Base-by-base conservation (phyloP, 2,797 vertebrate genomes). In the Sebastes taczanowskii region DNA sequence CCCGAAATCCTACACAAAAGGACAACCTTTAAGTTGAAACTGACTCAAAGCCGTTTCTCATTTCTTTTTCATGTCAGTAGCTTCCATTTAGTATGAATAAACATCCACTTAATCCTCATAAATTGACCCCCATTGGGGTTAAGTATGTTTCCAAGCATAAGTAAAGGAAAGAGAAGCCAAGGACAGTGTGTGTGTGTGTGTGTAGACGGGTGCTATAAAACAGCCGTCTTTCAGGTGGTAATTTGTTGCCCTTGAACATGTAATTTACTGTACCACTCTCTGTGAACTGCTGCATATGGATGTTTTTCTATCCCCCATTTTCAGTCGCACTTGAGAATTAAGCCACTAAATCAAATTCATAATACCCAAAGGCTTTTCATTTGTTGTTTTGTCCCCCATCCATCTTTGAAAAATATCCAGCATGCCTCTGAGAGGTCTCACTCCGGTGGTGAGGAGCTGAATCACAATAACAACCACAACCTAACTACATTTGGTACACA, bases 391-490 rank as follows among this genome's bases (percentile, higher is more conserved):
- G 61, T 77, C 78, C 64, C 64, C 56, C 58, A 77, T 82, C 79
- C 78, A 80, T 80, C 76, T 88, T 60, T 85, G 69, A 87, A 90
- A 91, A 78, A 85, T 38, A 86, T 68, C 69, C 81, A 73, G 78
- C 6, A 4, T 29, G 69, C 78, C 71, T 86, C 77, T 68, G 85
- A 91, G 88, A 87, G 62, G 75, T 78, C 68, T 82, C 80, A 86
- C 86, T 88, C 83, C 76, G 35, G 77, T 72, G 77, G 83, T 1
- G 69, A 83, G 76, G 71, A 89, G 80, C 69, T 82, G 86, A 86
- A 89, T 86, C 82, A 86, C 81, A 90, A 90, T 32, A 89, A 90
- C 77, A 88, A 78, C 76, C 72, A 71, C 79, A 59, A 16, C 78
- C 74, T 71, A 65, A 70, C 74, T 71, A 65, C 74, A 56, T 70